phyloP scores from a whole-genome alignment of 2,797 vertebrate species.

The Chaenodraco wilsoni region DNA sequence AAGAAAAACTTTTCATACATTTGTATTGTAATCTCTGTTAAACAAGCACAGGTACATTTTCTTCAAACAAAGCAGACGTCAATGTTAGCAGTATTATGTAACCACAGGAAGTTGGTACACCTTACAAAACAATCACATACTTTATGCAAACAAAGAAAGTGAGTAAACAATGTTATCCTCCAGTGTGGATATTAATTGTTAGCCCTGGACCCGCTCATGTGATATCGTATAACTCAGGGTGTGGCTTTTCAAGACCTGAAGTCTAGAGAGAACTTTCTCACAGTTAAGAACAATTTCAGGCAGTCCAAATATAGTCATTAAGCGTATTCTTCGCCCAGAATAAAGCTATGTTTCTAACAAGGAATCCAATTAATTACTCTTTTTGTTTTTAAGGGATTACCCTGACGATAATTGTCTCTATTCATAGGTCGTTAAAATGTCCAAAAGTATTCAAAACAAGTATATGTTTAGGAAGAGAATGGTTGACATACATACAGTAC shows the following conservation, averaged over 20 bases:
- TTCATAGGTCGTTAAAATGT: background rate
- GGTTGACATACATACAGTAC: background rate
- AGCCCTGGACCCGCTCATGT: conserved; percentile 21
- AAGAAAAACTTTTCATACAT: background rate
- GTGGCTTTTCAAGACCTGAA: conserved; percentile 40
- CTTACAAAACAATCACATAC: conserved; percentile 18
- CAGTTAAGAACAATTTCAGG: background rate
- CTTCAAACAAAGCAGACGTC: background rate
- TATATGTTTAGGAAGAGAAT: no score
- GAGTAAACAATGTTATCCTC: conserved; percentile 37
- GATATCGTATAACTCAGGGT: conserved; percentile 41
- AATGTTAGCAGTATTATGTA: background rate
- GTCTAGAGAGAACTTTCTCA: background rate
- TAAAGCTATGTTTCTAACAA: background rate
- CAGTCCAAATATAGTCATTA: background rate
- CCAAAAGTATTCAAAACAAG: background rate
- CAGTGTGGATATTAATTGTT: conserved; percentile 6
- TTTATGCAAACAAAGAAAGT: conserved; percentile 28
- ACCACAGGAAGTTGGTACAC: conserved; percentile 4
- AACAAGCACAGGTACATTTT: background rate
- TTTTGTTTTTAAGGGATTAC: background rate
- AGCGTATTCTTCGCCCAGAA: background rate
- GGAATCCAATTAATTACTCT: background rate
- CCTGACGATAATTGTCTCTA: background rate
- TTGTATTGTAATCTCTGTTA: background rate